These are phyloP conservation scores for Drosophila multiciliata DNA, from an alignment of 2,888 invertebrate genomes.

Conservation along the genomic window DNA sequence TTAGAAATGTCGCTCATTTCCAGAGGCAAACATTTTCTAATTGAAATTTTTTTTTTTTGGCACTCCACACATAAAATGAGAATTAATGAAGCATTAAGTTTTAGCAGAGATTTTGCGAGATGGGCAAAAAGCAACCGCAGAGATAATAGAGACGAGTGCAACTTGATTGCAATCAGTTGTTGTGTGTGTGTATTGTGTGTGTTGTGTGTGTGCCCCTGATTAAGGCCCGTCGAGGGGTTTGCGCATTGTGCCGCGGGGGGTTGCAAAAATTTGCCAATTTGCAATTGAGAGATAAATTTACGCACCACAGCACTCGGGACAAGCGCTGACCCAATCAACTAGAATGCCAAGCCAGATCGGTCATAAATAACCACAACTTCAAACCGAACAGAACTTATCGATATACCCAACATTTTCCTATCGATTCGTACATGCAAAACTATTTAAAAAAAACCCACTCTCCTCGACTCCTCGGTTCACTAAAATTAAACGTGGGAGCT, in stretches of 20 bases:
- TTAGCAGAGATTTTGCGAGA: slow-evolving; percentile 43
- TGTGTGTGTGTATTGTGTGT: slow-evolving; percentile 1
- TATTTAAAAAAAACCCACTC: slow-evolving; percentile 36
- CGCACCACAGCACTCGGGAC: slow-evolving; percentile 61
- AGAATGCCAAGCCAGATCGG: slow-evolving; percentile 40
- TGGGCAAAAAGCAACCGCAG: slow-evolving; percentile 49
- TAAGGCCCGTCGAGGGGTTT: slow-evolving; percentile 47
- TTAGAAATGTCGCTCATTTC: slow-evolving; percentile 6
- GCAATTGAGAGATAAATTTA: slow-evolving; percentile 69
- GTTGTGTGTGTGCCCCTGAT: slow-evolving; percentile 50
- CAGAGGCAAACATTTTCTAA: slow-evolving; percentile 41
- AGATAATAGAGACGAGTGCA: slow-evolving; percentile 61
- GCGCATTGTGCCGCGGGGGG: slow-evolving; percentile 53
- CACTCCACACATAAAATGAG: slow-evolving; percentile 35
- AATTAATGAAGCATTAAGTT: slow-evolving; percentile 71
- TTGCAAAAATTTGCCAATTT: slow-evolving; percentile 33
- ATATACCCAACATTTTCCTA: slow-evolving; percentile 14
- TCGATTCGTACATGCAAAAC: slow-evolving; percentile 44
- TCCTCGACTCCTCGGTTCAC: slow-evolving; percentile 20
- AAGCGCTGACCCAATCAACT: slow-evolving; percentile 67
- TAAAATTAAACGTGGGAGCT: slow-evolving; percentile 73
- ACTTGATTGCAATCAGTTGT: slow-evolving; percentile 67
- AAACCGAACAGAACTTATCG: slow-evolving; percentile 36
- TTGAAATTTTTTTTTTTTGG: slow-evolving; percentile 35
- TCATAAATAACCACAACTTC: slow-evolving; percentile 30